Evolutionary conservation across 2,113 vertebrate species (phyloP).

Genomic region (Eublepharis macularius): DNA sequence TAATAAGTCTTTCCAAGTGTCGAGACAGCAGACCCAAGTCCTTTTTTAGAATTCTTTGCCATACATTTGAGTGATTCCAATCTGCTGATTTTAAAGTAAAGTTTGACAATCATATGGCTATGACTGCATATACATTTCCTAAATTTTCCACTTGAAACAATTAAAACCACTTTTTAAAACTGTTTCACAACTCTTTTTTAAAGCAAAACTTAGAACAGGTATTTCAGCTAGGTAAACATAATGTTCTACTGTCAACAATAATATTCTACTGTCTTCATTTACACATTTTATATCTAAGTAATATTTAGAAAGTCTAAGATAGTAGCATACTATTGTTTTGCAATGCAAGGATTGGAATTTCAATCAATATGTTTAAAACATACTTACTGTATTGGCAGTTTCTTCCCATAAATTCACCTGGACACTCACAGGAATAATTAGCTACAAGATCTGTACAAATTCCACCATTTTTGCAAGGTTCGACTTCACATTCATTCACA

Average conservation of each 20-base stretch:
- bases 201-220: too few species aligned
- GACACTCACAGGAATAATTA: constrained; percentile 98
- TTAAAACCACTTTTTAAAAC: too few species aligned
- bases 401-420: constrained; percentile 97
- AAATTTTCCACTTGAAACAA: too few species aligned
- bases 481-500: constrained; percentile 94
- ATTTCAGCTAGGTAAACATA: too few species aligned
- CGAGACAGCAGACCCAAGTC: too few species aligned
- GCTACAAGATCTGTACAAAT: constrained; percentile 95
- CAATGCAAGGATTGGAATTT: background rate
- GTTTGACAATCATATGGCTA: too few species aligned
- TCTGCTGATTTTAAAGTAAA: too few species aligned
- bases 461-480: constrained; percentile 95
- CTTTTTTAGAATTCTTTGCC: too few species aligned
- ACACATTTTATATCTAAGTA: background rate
- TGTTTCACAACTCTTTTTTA: too few species aligned
- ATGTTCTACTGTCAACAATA: background rate
- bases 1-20: too few species aligned
- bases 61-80: too few species aligned
- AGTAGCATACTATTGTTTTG: background rate
- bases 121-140: too few species aligned
- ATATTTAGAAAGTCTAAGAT: background rate
- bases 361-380: background rate
- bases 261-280: background rate
- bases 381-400: constrained; percentile 98